phyloP scores from a whole-genome alignment of 1,140 invertebrate genomes.

The Drosophila nasuta region DNA sequence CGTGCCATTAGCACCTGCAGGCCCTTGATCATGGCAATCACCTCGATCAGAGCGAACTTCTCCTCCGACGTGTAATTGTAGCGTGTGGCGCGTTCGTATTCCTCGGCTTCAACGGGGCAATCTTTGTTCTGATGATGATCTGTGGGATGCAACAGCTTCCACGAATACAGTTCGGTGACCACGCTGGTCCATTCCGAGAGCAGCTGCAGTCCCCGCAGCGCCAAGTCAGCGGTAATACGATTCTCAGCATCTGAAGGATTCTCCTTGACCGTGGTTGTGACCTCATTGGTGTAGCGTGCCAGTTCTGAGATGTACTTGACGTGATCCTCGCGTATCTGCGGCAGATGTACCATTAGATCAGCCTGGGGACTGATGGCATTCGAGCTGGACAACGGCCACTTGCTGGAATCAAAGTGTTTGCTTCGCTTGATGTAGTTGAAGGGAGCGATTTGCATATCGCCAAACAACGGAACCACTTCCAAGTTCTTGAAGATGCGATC shows the following conservation, averaged over 20 bases:
- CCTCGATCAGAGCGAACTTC: constrained; percentile 99
- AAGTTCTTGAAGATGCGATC: constrained; percentile 99
- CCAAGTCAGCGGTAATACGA: constrained; percentile 95
- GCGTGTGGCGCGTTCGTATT: constrained; percentile 98
- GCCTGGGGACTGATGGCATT: constrained; percentile 95
- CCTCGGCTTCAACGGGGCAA: constrained; percentile 98
- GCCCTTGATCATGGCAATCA: constrained; percentile 99
- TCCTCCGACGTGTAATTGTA: constrained; percentile 99
- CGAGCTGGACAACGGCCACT: constrained; percentile 96
- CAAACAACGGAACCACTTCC: constrained; percentile 99
- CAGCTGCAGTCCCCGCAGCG: constrained; percentile 95
- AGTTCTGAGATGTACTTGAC: constrained; percentile 99
- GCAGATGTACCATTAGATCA: constrained; percentile 97
- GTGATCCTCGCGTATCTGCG: constrained; percentile 98
- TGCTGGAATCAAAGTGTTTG: constrained; percentile 96
- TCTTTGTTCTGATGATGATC: constrained; percentile 98
- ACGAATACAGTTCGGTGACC: constrained; percentile 98
- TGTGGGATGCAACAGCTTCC: constrained; percentile 99
- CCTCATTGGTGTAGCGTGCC: constrained; percentile 97
- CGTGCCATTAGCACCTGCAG: constrained; percentile 98
- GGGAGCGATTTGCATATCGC: constrained; percentile 99
- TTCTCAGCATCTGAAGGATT: constrained; percentile 97
- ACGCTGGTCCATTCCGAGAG: constrained; percentile 98
- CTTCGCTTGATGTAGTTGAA: constrained; percentile 99
- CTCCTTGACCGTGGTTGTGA: constrained; percentile 97